Percentiles rank a stretch among this genome's conserved stretches.
Conservation (phyloP, 1,140 invertebrate genomes). For the Drosophila sechellia region DNA sequence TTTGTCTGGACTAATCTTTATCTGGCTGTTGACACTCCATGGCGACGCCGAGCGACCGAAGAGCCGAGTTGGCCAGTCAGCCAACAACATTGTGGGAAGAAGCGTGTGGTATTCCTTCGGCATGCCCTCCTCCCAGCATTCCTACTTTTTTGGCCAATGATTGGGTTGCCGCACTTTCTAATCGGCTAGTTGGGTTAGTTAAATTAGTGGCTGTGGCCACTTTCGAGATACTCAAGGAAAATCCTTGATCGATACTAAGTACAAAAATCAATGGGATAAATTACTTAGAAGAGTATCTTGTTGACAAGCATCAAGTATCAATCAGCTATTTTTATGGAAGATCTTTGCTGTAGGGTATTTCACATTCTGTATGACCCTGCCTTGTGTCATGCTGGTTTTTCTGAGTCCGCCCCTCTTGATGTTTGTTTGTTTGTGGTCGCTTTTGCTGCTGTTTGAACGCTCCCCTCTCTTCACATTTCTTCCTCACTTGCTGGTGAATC, state of each 20-base stretch:
- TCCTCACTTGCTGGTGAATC: slow-evolving; percentile 8
- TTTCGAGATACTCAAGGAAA: not conserved
- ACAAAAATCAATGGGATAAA: too few species aligned
- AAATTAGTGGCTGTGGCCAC: slow-evolving; percentile 5
- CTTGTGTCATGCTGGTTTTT: slow-evolving; percentile 10
- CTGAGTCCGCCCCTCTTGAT: slow-evolving; percentile 13
- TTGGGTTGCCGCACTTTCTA: slow-evolving; percentile 25
- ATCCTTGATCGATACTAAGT: not conserved
- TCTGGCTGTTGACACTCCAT: slow-evolving; percentile 81
- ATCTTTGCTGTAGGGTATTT: slow-evolving; percentile 10
- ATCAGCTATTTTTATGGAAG: not conserved
- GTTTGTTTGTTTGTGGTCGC: slow-evolving; percentile 17
- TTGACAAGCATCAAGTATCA: too few species aligned
- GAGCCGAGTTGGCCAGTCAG: slow-evolving; percentile 15
- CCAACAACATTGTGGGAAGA: slow-evolving; percentile 38
- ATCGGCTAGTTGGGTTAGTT: slow-evolving; percentile 3
- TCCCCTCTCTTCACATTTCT: slow-evolving; percentile 1
- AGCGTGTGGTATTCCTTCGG: slow-evolving; percentile 55
- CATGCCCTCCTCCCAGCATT: slow-evolving; percentile 7
- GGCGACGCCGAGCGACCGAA: slow-evolving; percentile 51
- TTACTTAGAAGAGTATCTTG: too few species aligned
- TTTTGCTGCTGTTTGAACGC: slow-evolving; percentile 4
- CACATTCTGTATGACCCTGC: not conserved
- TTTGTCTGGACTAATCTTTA: slow-evolving; percentile 82
- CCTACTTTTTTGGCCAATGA: slow-evolving; percentile 28